Evolutionary conservation across 2,797 vertebrate species (phyloP).

Genomic region (Sebastes taczanowskii): DNA sequence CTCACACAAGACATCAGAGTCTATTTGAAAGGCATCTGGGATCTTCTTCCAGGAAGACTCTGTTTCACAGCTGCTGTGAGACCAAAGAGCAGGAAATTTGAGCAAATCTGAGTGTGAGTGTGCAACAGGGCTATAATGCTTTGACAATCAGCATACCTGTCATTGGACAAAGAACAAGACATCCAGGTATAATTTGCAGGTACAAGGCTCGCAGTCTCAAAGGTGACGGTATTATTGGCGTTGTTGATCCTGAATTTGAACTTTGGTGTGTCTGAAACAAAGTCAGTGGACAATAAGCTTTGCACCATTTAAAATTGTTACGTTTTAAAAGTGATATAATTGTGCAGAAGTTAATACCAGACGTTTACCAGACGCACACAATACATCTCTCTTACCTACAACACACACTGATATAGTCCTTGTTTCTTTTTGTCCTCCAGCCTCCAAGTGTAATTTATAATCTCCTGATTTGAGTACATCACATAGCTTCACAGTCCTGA

Average conservation of each 20-base stretch:
- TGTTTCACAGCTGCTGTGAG: slow-evolving; percentile 26
- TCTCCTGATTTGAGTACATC: slow-evolving; percentile 80
- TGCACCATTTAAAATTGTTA: neutral
- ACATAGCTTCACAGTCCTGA: slow-evolving; percentile 82
- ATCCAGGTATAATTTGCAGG: slow-evolving; percentile 72
- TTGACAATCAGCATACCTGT: slow-evolving; percentile 59
- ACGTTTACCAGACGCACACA: neutral
- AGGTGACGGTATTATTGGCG: neutral
- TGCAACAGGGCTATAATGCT: neutral
- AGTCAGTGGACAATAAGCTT: neutral
- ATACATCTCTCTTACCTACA: slow-evolving; percentile 83
- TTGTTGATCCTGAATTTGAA: neutral
- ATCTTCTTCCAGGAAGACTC: slow-evolving; percentile 47
- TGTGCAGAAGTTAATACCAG: neutral
- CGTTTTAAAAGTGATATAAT: neutral
- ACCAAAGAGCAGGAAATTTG: neutral
- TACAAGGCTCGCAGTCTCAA: slow-evolving; percentile 45
- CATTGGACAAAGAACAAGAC: slow-evolving; percentile 32
- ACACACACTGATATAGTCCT: slow-evolving; percentile 86
- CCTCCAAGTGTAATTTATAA: slow-evolving; percentile 87
- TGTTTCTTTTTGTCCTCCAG: slow-evolving; percentile 81
- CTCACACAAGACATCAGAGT: slow-evolving; percentile 74
- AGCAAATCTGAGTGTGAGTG: neutral
- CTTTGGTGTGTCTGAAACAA: slow-evolving; percentile 60
- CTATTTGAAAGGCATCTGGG: neutral